Evolutionary conservation across 2,113 vertebrate species (phyloP).

Genomic region (human): GRCh38 chr20:58930501-58931000

Average conservation of each 20-base stretch:
- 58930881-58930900: not conserved
- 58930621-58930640: not conserved
- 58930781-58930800: not conserved
- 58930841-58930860: no score
- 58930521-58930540: not conserved
- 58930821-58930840: no score
- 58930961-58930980: not conserved
- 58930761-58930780: rapidly evolving
- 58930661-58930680: not conserved
- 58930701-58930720: not conserved
- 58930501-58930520: not conserved
- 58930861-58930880: no score
- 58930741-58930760: not conserved
- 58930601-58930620: no score
- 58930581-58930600: not conserved
- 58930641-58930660: not conserved
- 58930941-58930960: not conserved
- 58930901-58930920: no score
- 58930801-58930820: not conserved
- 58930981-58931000: not conserved
- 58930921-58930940: no score
- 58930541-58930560: not conserved
- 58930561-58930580: not conserved
- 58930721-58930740: not conserved
- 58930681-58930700: not conserved